Base-by-base conservation (phyloP, 1,140 invertebrate genomes). In the Drosophila ercepeae region DNA sequence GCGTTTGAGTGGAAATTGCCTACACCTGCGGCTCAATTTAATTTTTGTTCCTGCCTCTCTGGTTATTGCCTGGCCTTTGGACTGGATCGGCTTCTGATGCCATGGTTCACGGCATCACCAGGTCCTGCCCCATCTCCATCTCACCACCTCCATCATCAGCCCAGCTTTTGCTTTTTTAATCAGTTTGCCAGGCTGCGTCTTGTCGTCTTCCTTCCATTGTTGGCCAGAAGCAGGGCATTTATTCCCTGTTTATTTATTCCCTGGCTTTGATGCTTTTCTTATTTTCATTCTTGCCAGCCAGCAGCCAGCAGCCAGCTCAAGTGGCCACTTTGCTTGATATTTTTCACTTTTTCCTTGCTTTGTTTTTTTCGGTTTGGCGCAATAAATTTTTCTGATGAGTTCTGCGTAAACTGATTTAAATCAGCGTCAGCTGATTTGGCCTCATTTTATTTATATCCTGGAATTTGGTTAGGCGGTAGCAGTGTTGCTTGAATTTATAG, bases 11-110 rank as follows among this genome's bases (percentile, higher is more conserved):
- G 82, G 82, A 88, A 88, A 88, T 88, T 88, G 82, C 82, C 82
- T 88, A 82, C 82, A 88, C 82, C 82, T 88, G 82, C 82, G 82
- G 82, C 82, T 88, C 82, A 88, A 88, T 88, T 88, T 88, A 77
- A 88, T 88, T 88, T 88, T 71, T 79, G 76, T 83, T 75, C 70
- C 57, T 64, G 58, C 36, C 57, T 60, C 13, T 60, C 13, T 32
- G 69, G 54, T 75, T 70, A 60, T 70, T 74, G 58, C 73, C 54
- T 55, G 34, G 55, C 60, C 51, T 11, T 45, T 46, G 51, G 27
- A 39, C 41, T 55, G 59, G 36, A 19, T 63, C 44, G 58, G 25
- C 34, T 42, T 64, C 59, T 64, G 45, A 65, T 65, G 63, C 63
- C 46, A 52, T 14, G 59, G 63, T 19, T 67, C 63, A 52, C 34